phyloP scores from a whole-genome alignment of 2,113 vertebrate genomes.

The Excalfactoria chinensis region DNA sequence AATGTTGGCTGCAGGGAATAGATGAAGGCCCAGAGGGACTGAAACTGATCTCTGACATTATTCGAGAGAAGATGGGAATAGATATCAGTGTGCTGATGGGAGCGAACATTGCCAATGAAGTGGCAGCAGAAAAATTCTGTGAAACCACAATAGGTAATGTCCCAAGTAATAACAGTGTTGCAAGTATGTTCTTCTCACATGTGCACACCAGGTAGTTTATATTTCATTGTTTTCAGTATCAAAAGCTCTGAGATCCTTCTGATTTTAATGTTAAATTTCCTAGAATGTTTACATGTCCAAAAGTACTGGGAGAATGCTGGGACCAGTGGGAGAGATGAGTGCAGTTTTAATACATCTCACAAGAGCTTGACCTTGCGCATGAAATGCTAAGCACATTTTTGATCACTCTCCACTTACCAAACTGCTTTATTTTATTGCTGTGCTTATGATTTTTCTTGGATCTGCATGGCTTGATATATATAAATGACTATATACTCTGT shows the following conservation, averaged over 20 bases:
- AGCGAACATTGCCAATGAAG: conserved; percentile 93
- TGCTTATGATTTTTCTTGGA: background rate
- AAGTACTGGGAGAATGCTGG: background rate
- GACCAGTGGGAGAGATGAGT: background rate
- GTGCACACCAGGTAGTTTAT: background rate
- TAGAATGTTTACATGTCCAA: background rate
- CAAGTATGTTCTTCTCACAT: background rate
- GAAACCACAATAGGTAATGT: conserved; percentile 92
- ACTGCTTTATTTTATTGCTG: background rate
- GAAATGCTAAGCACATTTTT: background rate
- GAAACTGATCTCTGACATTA: conserved; percentile 92
- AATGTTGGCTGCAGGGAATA: conserved; percentile 83
- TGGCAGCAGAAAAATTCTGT: conserved; percentile 93
- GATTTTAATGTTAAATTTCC: background rate
- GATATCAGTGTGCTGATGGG: conserved; percentile 95
- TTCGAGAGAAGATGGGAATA: conserved; percentile 92
- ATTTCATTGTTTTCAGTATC: background rate
- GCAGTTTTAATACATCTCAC: background rate
- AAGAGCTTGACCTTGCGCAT: background rate
- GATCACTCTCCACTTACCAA: background rate
- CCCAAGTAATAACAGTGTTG: background rate
- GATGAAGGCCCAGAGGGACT: conserved; percentile 90
- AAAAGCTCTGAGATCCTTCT: background rate
- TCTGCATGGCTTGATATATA: background rate
- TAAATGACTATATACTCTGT: background rate